Conservation (phyloP, 2,797 vertebrate species). For the Sebastes trivittatus region DNA sequence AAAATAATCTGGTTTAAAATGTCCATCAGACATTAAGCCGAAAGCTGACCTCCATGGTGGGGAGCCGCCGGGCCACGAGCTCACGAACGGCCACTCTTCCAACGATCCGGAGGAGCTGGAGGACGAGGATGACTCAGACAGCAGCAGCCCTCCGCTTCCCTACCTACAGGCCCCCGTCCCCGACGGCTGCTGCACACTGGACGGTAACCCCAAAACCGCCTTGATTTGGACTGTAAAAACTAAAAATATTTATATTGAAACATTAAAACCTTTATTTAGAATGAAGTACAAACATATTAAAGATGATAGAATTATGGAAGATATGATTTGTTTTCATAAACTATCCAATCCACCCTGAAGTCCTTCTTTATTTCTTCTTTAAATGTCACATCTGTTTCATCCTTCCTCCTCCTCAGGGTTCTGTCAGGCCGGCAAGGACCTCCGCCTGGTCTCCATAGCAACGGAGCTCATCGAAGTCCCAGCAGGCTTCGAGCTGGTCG, state of each 20-base stretch:
- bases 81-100: constrained; percentile 84
- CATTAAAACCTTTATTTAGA: background rate
- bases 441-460: constrained; percentile 93
- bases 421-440: constrained; percentile 98
- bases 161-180: constrained; percentile 93
- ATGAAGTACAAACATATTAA: background rate
- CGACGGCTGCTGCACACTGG: constrained; percentile 95
- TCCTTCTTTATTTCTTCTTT: background rate
- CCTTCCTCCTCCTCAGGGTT: constrained; percentile 84
- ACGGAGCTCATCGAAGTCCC: constrained; percentile 93
- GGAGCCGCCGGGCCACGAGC: constrained; percentile 85
- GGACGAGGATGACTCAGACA: constrained; percentile 94
- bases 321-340: background rate
- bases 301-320: background rate
- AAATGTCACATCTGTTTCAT: background rate
- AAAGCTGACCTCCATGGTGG: constrained; percentile 87
- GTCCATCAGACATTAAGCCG: constrained; percentile 87
- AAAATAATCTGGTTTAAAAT: constrained; percentile 8
- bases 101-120: constrained; percentile 90
- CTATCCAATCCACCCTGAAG: background rate
- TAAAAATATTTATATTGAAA: background rate
- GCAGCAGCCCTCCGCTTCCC: constrained; percentile 93
- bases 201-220: constrained; percentile 80
- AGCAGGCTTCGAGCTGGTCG: constrained; percentile 93
- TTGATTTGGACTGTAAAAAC: background rate